These are phyloP conservation scores for Phaethon lepturus DNA, from an alignment of 2,113 vertebrate species.

Conservation along the genomic window DNA sequence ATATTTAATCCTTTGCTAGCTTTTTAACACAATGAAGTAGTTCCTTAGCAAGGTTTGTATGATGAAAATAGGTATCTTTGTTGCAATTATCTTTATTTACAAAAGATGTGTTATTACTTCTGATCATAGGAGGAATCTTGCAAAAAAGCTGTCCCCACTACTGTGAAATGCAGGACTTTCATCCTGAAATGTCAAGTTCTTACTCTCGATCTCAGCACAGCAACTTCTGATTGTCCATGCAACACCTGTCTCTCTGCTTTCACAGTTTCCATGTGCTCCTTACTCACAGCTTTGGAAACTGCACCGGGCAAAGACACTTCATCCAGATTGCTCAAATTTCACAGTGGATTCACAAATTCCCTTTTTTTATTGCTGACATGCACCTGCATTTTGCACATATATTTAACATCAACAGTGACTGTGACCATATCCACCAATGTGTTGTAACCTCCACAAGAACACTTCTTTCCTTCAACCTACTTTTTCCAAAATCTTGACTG, in stretches of 20 bases:
- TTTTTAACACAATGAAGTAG: neutral
- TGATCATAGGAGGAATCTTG: neutral
- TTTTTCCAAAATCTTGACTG: neutral
- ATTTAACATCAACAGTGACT: neutral
- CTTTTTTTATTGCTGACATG: neutral
- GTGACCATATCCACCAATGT: neutral
- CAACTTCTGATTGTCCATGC: neutral
- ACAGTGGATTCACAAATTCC: neutral
- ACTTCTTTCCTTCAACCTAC: neutral
- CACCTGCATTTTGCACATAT: neutral
- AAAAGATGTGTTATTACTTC: neutral
- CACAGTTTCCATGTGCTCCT: neutral
- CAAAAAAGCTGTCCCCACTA: accelerated
- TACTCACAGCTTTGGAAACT: neutral
- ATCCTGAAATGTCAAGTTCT: neutral
- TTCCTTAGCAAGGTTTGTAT: neutral
- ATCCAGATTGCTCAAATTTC: neutral
- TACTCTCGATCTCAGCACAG: accelerated
- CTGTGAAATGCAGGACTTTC: neutral
- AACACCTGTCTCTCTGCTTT: neutral
- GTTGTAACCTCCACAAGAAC: neutral
- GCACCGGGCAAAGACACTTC: neutral
- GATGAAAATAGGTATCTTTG: neutral
- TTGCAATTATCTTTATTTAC: neutral
- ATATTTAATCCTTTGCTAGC: neutral